Conservation (phyloP, 2,113 vertebrate genomes). For the Vanacampus margaritifer region DNA sequence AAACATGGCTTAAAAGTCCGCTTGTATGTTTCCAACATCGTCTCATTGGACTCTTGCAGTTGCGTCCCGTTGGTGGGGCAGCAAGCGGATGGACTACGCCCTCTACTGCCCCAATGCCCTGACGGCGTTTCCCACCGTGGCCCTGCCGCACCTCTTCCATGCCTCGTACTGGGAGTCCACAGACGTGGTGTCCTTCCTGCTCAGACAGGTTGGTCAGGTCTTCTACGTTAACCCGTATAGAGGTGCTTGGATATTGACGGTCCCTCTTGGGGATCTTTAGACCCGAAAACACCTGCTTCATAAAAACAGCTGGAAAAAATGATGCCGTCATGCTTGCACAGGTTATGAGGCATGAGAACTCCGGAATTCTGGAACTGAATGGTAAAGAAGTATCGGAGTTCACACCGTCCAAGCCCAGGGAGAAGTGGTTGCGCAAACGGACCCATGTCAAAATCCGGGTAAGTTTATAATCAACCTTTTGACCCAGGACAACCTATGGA, state of each 20-base stretch:
- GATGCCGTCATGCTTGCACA: constrained; percentile 33
- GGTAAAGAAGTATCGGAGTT: constrained; percentile 80
- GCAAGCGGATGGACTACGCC: constrained; percentile 92
- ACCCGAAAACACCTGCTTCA: too few species aligned
- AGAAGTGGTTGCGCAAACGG: constrained; percentile 95
- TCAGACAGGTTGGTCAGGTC: constrained; percentile 81
- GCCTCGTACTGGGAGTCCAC: constrained; percentile 99
- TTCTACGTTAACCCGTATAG: too few species aligned
- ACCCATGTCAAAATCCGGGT: constrained; percentile 96
- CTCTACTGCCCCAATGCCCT: constrained; percentile 93
- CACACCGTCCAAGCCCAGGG: constrained; percentile 83
- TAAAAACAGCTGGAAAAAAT: not conserved
- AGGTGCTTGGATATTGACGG: not conserved
- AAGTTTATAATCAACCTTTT: constrained; percentile 12
- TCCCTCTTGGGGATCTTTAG: too few species aligned
- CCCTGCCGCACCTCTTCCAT: constrained; percentile 95
- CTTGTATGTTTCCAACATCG: not conserved
- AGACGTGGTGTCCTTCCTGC: constrained; percentile 90
- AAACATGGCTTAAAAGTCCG: not conserved
- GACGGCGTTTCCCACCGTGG: constrained; percentile 90
- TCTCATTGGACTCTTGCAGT: constrained; percentile 62
- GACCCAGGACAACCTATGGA: too few species aligned
- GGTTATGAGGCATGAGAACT: constrained; percentile 92
- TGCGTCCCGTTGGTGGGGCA: constrained; percentile 93
- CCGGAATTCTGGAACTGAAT: constrained; percentile 81